Evolutionary conservation across 2,113 vertebrate species (phyloP).

Genomic region (Scomber colias): DNA sequence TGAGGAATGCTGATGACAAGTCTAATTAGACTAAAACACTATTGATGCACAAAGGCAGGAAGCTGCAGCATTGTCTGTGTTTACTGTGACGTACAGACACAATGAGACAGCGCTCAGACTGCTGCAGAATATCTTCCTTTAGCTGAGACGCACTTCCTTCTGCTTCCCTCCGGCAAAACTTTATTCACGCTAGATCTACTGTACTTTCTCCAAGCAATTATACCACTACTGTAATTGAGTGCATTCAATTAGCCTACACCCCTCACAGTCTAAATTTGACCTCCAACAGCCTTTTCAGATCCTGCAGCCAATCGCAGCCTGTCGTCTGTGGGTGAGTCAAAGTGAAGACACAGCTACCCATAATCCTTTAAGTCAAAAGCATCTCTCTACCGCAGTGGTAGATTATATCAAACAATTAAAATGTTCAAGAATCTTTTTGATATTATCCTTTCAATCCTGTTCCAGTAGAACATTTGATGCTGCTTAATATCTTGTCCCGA

Average conservation of each 20-base stretch:
- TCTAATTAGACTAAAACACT: background rate
- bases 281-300: conserved; percentile 23
- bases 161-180: background rate
- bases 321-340: conserved; percentile 24
- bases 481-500: conserved; percentile 35
- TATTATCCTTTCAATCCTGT: conserved; percentile 32
- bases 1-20: conserved; percentile 20
- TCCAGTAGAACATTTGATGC: conserved; percentile 29
- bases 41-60: conserved; percentile 1
- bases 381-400: conserved; percentile 3
- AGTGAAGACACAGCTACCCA: conserved; percentile 16
- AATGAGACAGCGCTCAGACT: background rate
- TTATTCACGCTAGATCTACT: conserved; percentile 40
- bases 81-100: conserved; percentile 6
- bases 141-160: background rate
- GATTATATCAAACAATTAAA: conserved; percentile 53
- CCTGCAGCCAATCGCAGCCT: conserved; percentile 12
- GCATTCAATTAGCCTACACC: conserved; percentile 37
- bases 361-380: conserved; percentile 30
- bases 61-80: background rate
- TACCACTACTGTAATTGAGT: conserved; percentile 22
- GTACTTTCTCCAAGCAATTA: conserved; percentile 47
- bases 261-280: conserved; percentile 20
- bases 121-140: background rate
- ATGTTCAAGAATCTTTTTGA: conserved; percentile 31